These are phyloP conservation scores for Sweltsa coloradensis DNA, from an alignment of 1,140 invertebrate genomes.

Conservation along the genomic window DNA sequence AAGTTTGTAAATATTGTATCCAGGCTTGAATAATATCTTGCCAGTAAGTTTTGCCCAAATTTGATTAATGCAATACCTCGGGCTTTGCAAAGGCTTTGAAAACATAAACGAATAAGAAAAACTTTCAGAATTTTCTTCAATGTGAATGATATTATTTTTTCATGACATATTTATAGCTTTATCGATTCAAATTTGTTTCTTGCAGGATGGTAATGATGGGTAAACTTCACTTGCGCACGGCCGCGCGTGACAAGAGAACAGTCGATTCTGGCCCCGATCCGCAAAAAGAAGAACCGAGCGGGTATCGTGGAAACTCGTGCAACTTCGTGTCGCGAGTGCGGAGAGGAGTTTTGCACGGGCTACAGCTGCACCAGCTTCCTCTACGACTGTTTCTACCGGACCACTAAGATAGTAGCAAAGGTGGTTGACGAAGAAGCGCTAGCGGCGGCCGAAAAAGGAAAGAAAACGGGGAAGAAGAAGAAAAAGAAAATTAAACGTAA, in stretches of 20 bases:
- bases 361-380: conserved; percentile 36
- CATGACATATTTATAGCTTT: neutral
- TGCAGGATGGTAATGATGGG: conserved; percentile 57
- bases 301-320: conserved; percentile 60
- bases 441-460: neutral
- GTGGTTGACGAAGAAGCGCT: too few relatives aligned
- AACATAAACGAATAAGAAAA: too few relatives aligned
- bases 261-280: conserved; percentile 44
- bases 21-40: too few relatives aligned
- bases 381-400: conserved; percentile 26
- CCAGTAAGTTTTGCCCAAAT: too few relatives aligned
- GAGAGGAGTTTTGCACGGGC: conserved; percentile 73
- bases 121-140: too few relatives aligned
- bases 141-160: too few relatives aligned
- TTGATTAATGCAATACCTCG: too few relatives aligned
- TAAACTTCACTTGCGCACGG: conserved; percentile 58
- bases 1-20: too few relatives aligned
- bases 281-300: conserved; percentile 62
- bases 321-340: conserved; percentile 62
- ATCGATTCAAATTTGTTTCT: neutral
- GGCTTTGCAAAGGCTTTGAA: too few relatives aligned
- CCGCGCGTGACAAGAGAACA: conserved; percentile 47
- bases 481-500: neutral
- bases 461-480: conserved; percentile 1
- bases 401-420: too few relatives aligned